Base-by-base conservation (phyloP, 2,113 vertebrate species). In the Beaufortia kweichowensis region DNA sequence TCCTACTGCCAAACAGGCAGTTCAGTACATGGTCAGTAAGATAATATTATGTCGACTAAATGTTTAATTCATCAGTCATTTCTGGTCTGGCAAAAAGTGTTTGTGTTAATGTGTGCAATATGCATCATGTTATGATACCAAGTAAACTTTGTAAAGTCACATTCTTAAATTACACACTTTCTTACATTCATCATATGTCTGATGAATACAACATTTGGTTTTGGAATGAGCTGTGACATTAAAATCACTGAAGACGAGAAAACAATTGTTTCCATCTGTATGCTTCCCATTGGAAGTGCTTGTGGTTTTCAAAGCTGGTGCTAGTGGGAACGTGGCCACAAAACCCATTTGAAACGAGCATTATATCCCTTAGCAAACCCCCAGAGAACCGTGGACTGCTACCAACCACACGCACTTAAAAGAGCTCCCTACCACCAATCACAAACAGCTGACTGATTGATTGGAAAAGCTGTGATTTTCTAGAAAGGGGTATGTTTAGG, bases 261-360 rank as follows among this genome's bases (percentile, higher is more conserved):
- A 88, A 86, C 82, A 86, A 91, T 90, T 87, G 87, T 84, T 90
- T 91, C 90, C 89, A 91, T 91, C 87, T 90, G 90, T 35, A 8
- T 23, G 57, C 23, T 53, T 61, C 70, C 61, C 19, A 48, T 23
- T 61, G 57, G 6, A 12, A 46, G 57, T 21, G 55, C 57, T 43
- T 74, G 70, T 61, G 70, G 70, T 74, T 74, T 74, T 31, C 28
- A 39, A n/a, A 89, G 88, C 86, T 87, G 88, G 86, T 87, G 86
- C 41, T 3, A 60, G 56, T 26, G 24, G 70, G 57, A 71, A 39
- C 53, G 26, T 4, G 7, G 67, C 67, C 67, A 69, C 67, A 55
- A 69, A 71, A 71, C 26, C 70, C 70, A 74, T 74, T 43, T 61
- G 35, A 74, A 29, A 72, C 26, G 23, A 72, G 35, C 55, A 43